A percentile compares a stretch with the other conserved stretches of the same genome.
Conservation (phyloP, 2,888 invertebrate species). For the Caenorhabditis sp. region DNA sequence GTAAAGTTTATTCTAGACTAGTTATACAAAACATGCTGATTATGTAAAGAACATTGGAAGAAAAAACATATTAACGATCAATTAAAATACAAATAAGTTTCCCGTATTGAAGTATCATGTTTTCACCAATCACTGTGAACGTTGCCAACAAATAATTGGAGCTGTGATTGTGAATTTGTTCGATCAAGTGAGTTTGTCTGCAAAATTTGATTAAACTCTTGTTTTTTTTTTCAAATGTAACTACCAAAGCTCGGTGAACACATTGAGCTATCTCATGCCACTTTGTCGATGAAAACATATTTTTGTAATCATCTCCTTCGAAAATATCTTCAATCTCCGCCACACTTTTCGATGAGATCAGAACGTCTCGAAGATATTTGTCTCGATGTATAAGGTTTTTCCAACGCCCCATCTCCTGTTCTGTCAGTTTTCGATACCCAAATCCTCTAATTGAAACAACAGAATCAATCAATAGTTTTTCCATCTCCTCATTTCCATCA, state of each 20-base stretch:
- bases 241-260: conserved; percentile 41
- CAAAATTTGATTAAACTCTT: conserved; percentile 5
- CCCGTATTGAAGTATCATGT: background rate
- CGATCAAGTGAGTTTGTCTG: conserved; percentile 28
- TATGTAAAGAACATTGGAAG: background rate
- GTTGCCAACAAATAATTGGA: conserved; percentile 60
- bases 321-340: conserved; percentile 47
- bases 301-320: conserved; percentile 56
- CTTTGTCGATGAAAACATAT: conserved; percentile 61
- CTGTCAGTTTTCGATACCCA: conserved; percentile 65
- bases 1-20: conserved; percentile 5
- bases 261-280: conserved; percentile 66
- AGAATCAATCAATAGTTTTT: conserved; percentile 33
- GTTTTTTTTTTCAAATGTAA: background rate
- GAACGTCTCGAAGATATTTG: conserved; percentile 21
- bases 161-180: conserved; percentile 44
- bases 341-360: conserved; percentile 36
- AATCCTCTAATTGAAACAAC: conserved; percentile 59
- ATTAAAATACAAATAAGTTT: background rate
- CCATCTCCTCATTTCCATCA: conserved; percentile 3
- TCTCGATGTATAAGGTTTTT: conserved; percentile 45
- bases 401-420: conserved; percentile 67
- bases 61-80: background rate
- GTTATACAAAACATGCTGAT: background rate
- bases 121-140: conserved; percentile 54